Evolutionary conservation across 30 jellyfish, hydroid and myxozoan species (phyloP).

Genomic region (Turritopsis rubra): DNA sequence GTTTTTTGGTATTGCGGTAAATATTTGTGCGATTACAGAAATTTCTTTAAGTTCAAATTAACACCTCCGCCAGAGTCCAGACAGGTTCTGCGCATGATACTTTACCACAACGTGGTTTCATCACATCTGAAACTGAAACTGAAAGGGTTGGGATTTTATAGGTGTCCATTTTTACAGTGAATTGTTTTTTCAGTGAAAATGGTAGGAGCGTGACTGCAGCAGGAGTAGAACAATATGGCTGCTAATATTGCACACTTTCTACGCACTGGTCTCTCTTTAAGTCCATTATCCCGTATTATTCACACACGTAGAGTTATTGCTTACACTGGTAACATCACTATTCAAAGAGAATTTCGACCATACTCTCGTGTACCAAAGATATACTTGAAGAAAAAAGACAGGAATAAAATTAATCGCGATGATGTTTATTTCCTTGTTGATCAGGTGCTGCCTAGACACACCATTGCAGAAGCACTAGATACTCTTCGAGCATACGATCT

Average conservation of each 20-base stretch:
- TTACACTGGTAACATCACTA: not conserved
- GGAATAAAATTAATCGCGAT: conserved; percentile 51
- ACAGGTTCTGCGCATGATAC: too few relatives aligned
- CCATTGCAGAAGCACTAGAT: conserved; percentile 56
- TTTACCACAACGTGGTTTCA: too few relatives aligned
- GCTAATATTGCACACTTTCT: not conserved
- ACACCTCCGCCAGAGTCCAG: too few relatives aligned
- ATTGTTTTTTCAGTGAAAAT: too few relatives aligned
- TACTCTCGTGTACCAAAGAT: conserved; percentile 24
- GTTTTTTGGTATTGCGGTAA: too few relatives aligned
- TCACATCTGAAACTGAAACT: too few relatives aligned
- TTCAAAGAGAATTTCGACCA: conserved; percentile 24
- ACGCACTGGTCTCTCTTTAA: not conserved
- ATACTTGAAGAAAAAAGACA: conserved; percentile 35
- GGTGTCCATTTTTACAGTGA: too few relatives aligned
- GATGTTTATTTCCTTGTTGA: conserved; percentile 59
- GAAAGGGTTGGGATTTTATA: too few relatives aligned
- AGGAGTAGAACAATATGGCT: not conserved
- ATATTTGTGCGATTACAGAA: too few relatives aligned
- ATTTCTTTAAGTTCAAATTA: too few relatives aligned
- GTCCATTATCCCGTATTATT: not conserved
- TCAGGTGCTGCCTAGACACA: conserved; percentile 55
- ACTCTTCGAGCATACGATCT: conserved; percentile 65
- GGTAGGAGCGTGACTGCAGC: not conserved
- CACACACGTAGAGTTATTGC: not conserved